phyloP scores from a whole-genome alignment of 2,113 vertebrate species.

The Verasper variegatus region DNA sequence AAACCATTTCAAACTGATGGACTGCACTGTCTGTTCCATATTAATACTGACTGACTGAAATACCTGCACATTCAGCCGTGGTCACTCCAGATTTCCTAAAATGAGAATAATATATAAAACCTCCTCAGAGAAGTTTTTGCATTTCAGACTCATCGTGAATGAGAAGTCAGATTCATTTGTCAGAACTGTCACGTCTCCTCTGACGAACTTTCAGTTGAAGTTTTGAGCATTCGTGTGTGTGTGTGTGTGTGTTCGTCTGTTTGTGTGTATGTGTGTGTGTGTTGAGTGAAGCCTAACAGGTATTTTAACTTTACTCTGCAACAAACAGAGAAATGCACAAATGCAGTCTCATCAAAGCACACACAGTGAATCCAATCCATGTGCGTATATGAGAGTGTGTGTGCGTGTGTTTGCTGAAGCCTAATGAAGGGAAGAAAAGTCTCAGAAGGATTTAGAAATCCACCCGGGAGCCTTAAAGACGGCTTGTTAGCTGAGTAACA shows the following conservation, averaged over 20 bases:
- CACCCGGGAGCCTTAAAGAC: slow-evolving; percentile 61
- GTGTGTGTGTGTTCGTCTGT: background rate
- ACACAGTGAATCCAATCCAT: background rate
- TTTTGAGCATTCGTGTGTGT: background rate
- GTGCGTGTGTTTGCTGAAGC: background rate
- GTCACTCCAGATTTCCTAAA: slow-evolving; percentile 20
- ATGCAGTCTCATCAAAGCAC: slow-evolving; percentile 9
- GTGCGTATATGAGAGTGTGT: background rate
- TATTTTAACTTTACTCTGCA: slow-evolving; percentile 1
- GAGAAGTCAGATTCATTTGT: slow-evolving; percentile 20
- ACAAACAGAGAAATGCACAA: background rate
- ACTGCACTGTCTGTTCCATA: slow-evolving; percentile 20
- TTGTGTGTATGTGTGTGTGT: background rate
- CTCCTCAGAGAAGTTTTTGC: too few species aligned
- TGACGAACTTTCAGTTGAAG: too few species aligned
- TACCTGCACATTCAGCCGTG: slow-evolving; percentile 37
- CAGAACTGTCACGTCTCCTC: too few species aligned
- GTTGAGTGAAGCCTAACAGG: too few species aligned
- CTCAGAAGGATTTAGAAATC: slow-evolving; percentile 56
- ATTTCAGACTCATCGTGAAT: slow-evolving; percentile 24
- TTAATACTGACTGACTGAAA: slow-evolving; percentile 26
- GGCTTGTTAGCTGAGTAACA: slow-evolving; percentile 67
- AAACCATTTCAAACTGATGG: slow-evolving; percentile 38
- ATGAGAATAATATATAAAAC: slow-evolving; percentile 36
- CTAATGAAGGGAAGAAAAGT: slow-evolving; percentile 50